A percentile compares a stretch with the other conserved stretches of the same genome.
phyloP scores from a whole-genome alignment of 2,797 vertebrate species.

The Sebastolobus alascanus region DNA sequence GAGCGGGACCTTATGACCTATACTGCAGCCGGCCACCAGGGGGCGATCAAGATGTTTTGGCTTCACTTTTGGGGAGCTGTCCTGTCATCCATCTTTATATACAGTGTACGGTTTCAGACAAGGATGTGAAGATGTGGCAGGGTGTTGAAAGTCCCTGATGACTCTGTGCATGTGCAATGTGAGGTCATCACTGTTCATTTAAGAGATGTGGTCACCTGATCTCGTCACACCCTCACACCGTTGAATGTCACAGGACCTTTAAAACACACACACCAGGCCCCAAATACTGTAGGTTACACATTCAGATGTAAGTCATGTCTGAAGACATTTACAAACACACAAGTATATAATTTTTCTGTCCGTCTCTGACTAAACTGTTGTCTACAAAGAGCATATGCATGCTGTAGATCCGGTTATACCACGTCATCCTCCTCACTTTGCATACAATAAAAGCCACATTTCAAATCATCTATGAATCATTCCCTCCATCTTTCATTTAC shows the following conservation, averaged over 20 bases:
- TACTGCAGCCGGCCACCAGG: background rate
- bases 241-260: slow-evolving; percentile 39
- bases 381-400: slow-evolving; percentile 20
- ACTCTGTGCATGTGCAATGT: slow-evolving; percentile 51
- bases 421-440: background rate
- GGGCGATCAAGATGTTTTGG: background rate
- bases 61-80: background rate
- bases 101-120: slow-evolving; percentile 12
- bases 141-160: slow-evolving; percentile 57
- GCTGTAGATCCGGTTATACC: slow-evolving; percentile 31
- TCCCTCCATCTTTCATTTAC: slow-evolving; percentile 6
- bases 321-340: background rate
- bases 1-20: too few species aligned
- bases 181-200: slow-evolving; percentile 57
- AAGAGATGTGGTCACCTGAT: slow-evolving; percentile 54
- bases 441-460: slow-evolving; percentile 32
- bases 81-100: background rate
- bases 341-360: background rate
- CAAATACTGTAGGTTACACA: background rate
- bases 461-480: slow-evolving; percentile 22
- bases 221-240: slow-evolving; percentile 48
- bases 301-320: background rate
- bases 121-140: slow-evolving; percentile 42
- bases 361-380: slow-evolving; percentile 12
- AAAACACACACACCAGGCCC: background rate